Percentiles rank a stretch among this genome's conserved stretches.
Evolutionary conservation across 2,888 invertebrate species (phyloP).

Genomic region (Drosophila histrio): DNA sequence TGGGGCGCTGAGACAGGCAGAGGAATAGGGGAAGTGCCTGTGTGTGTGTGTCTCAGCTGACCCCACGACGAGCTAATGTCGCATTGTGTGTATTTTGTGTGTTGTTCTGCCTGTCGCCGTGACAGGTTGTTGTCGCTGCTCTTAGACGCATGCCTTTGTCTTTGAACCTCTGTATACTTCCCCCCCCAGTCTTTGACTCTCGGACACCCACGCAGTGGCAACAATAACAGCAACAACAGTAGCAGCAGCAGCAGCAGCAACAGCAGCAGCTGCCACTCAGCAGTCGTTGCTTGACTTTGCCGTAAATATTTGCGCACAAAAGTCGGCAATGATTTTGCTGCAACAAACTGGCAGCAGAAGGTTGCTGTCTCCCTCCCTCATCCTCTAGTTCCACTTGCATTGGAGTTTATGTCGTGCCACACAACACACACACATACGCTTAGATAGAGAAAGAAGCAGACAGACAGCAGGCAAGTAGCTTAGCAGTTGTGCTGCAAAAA

Average conservation of each 20-base stretch:
- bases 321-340: slow-evolving; percentile 79
- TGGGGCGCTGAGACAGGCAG: slow-evolving; percentile 42
- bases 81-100: slow-evolving; percentile 60
- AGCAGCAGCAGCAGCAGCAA: slow-evolving; percentile 14
- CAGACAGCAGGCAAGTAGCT: slow-evolving; percentile 16
- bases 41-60: slow-evolving; percentile 38
- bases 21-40: background rate
- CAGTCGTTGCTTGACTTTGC: slow-evolving; percentile 50
- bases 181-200: slow-evolving; percentile 3
- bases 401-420: slow-evolving; percentile 34
- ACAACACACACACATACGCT: slow-evolving; percentile 13
- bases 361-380: slow-evolving; percentile 8
- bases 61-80: slow-evolving; percentile 61
- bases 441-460: background rate
- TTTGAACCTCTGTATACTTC: slow-evolving; percentile 11
- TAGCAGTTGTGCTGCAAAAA: slow-evolving; percentile 39
- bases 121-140: slow-evolving; percentile 72
- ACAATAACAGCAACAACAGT: slow-evolving; percentile 12
- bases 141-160: slow-evolving; percentile 67
- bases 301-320: slow-evolving; percentile 79
- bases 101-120: slow-evolving; percentile 45
- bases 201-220: slow-evolving; percentile 24
- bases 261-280: slow-evolving; percentile 73
- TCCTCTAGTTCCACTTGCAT: slow-evolving; percentile 17
- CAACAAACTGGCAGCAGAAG: slow-evolving; percentile 52